Base-by-base conservation (phyloP, 2,113 vertebrate species). In the Murina feae region DNA sequence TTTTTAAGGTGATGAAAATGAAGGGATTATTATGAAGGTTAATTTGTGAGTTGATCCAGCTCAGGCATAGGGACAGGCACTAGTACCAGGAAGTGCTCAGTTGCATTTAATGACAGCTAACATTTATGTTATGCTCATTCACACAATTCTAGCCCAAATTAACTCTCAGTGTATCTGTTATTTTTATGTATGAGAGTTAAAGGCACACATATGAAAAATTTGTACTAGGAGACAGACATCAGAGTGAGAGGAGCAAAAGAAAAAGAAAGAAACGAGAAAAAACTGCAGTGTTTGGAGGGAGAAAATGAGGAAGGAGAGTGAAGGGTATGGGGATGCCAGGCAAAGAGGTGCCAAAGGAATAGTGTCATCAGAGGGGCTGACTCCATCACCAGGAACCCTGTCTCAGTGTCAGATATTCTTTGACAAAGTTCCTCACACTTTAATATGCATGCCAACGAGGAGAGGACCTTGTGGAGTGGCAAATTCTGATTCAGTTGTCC, bases 21-120 rank as follows among this genome's bases (percentile, higher is more conserved):
- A 49, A 1, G 28, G 30, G 18, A 17, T 42, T 3, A 4, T 25
- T 1, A 3, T 7, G 37, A 28, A 80, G n/a, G 69, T 8, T 13
- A 68, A 47, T 35, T 12, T 20, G 2, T 4, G 28, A 72, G 35
- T 13, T 63, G 80, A 37, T 23, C 14, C 20, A 17, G 17, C 18
- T 9, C 16, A 55, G 6, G 11, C 9, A 0, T 10, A 5, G 0
- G 55, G 76, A 32, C 11, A 3, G 18, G 39, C 23, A 0, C n/a
- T 6, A 4, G 35, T 6, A 25, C 9, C 4, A 18, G 42, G 14
- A 32, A 5, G 5, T 4, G 1, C 7, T 65, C 18, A 0, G 0
- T 5, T 2, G 2, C 0, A 2, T 5, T 44, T 20, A 8, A 6
- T 1, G 37, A 10, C 35, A 17, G 32, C 11, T 1, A 12, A 8